These are phyloP conservation scores for Magallana nippona DNA, from an alignment of 2,888 invertebrate species.

Conservation along the genomic window DNA sequence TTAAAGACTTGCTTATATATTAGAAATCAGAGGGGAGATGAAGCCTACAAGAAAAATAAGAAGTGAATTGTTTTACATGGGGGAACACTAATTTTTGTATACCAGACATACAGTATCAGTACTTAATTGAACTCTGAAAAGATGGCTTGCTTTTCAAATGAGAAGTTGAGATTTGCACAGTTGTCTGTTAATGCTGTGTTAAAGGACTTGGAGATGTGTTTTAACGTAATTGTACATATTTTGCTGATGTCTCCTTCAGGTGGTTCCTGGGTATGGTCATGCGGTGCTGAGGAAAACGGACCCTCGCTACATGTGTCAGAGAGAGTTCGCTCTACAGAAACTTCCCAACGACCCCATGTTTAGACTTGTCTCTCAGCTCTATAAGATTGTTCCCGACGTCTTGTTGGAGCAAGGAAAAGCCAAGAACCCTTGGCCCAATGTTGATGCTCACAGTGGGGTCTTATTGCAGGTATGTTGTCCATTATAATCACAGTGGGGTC, in stretches of 20 bases:
- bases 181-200: too few species aligned
- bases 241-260: slow-evolving; percentile 79
- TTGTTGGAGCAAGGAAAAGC: slow-evolving; percentile 96
- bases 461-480: slow-evolving; percentile 86
- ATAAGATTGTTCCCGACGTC: slow-evolving; percentile 95
- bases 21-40: too few species aligned
- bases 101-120: too few species aligned
- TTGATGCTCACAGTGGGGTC: slow-evolving; percentile 97
- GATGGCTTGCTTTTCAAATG: too few species aligned
- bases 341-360: slow-evolving; percentile 94
- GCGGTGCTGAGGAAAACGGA: slow-evolving; percentile 97
- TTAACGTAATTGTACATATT: not conserved
- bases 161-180: too few species aligned
- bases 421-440: slow-evolving; percentile 99
- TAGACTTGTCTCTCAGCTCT: slow-evolving; percentile 93
- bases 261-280: slow-evolving; percentile 98
- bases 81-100: too few species aligned
- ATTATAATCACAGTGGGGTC: slow-evolving; percentile 91
- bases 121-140: too few species aligned
- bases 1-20: too few species aligned
- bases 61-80: not conserved
- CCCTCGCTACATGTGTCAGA: slow-evolving; percentile 94
- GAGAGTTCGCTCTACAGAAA: slow-evolving; percentile 96
- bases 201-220: not conserved
- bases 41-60: not conserved